Conservation (phyloP, 2,888 invertebrate species). For the Sphinx pinastri region DNA sequence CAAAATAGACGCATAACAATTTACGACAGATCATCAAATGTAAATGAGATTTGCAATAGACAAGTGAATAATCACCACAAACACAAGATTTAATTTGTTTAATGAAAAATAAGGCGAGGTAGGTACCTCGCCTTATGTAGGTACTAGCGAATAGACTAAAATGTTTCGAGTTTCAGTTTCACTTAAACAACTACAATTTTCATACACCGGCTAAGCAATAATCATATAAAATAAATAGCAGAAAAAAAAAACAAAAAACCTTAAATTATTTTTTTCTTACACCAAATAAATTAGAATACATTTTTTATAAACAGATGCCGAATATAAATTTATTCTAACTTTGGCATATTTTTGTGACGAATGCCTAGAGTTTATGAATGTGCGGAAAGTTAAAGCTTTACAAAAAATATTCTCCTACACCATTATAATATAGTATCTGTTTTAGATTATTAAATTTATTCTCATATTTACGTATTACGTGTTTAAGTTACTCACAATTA, state of each 20-base stretch:
- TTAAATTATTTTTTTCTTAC: slow-evolving; percentile 28
- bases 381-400: neutral
- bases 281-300: slow-evolving; percentile 29
- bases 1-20: slow-evolving; percentile 46
- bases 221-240: slow-evolving; percentile 23
- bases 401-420: neutral
- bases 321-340: slow-evolving; percentile 59
- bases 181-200: slow-evolving; percentile 5
- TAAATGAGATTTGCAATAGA: slow-evolving; percentile 21
- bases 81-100: neutral
- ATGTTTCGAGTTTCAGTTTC: neutral
- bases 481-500: neutral
- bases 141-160: neutral
- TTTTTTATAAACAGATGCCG: slow-evolving; percentile 38
- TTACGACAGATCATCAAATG: neutral
- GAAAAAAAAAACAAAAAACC: slow-evolving; percentile 26
- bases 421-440: slow-evolving; percentile 6
- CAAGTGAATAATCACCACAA: neutral
- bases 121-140: too few species aligned
- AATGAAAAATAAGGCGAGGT: slow-evolving; percentile 1
- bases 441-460: neutral
- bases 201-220: neutral
- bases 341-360: slow-evolving; percentile 76
- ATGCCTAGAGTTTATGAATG: slow-evolving; percentile 43
- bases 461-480: neutral